Evolutionary conservation across 2,888 invertebrate genomes (phyloP).

Genomic region (Ceriagrion tenellum): DNA sequence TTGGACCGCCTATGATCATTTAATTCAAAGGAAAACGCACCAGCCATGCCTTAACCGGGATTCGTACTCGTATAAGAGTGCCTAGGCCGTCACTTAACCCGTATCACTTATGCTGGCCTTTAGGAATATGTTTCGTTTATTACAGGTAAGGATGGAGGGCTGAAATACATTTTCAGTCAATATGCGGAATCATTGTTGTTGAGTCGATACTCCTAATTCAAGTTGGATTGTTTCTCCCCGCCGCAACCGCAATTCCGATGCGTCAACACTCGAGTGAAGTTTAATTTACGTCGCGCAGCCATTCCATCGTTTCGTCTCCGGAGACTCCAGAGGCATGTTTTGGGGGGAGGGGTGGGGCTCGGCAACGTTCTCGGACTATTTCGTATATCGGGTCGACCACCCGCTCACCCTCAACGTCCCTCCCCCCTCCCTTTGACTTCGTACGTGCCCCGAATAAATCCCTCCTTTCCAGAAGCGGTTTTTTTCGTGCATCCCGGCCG

Average conservation of each 20-base stretch:
- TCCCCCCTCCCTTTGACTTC: not conserved
- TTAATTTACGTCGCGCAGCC: not conserved
- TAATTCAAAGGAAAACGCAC: no score
- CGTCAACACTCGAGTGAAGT: not conserved
- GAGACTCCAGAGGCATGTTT: not conserved
- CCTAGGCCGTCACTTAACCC: no score
- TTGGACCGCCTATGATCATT: no score
- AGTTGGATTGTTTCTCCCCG: not conserved
- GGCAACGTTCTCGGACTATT: not conserved
- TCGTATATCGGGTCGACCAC: not conserved
- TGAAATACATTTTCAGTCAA: no score
- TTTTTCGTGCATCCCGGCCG: not conserved
- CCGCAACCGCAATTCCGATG: not conserved
- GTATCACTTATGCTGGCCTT: no score
- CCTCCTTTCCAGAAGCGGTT: not conserved
- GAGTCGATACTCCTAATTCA: not conserved
- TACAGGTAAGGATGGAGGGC: no score
- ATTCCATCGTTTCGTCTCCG: not conserved
- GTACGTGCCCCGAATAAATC: conserved; percentile 46
- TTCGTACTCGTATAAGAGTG: no score
- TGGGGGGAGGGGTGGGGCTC: no score
- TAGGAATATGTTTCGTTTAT: no score
- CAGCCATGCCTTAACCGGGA: no score
- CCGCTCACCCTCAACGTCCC: no score
- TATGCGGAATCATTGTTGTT: not conserved